phyloP scores from a whole-genome alignment of 2,797 vertebrate genomes.

The Hoplostethus mediterraneus region DNA sequence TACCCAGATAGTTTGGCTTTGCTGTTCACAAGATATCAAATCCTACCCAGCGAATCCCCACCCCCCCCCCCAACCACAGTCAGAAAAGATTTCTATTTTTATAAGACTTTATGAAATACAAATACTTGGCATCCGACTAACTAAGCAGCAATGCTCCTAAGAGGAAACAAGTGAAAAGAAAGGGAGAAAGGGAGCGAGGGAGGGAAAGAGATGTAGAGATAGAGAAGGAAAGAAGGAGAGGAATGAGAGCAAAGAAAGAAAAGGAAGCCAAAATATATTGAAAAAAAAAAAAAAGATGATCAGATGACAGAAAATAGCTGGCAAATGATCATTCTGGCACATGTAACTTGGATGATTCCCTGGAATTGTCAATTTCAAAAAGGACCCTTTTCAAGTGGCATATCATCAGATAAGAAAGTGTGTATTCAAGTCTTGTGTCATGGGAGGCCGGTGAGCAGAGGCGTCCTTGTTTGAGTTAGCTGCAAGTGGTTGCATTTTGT shows the following conservation, averaged over 20 bases:
- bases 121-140: too few relatives aligned
- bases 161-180: neutral
- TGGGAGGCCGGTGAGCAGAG: too few relatives aligned
- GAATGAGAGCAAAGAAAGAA: too few relatives aligned
- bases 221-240: neutral
- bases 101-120: too few relatives aligned
- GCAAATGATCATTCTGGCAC: constrained; percentile 22
- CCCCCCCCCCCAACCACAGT: too few relatives aligned
- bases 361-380: too few relatives aligned
- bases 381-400: neutral
- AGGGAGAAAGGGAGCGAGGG: neutral
- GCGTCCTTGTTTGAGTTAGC: too few relatives aligned
- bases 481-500: neutral
- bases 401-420: neutral
- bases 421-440: neutral
- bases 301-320: constrained; percentile 30
- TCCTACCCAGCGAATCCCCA: too few relatives aligned
- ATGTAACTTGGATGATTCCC: neutral
- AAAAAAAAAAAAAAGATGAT: neutral
- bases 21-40: too few relatives aligned
- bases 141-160: neutral
- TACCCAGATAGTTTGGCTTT: too few relatives aligned
- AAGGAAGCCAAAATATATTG: neutral
- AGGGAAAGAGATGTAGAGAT: neutral
- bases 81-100: too few relatives aligned